Evolutionary conservation across 2,797 vertebrate genomes (phyloP).

Genomic region (Sparus aurata): DNA sequence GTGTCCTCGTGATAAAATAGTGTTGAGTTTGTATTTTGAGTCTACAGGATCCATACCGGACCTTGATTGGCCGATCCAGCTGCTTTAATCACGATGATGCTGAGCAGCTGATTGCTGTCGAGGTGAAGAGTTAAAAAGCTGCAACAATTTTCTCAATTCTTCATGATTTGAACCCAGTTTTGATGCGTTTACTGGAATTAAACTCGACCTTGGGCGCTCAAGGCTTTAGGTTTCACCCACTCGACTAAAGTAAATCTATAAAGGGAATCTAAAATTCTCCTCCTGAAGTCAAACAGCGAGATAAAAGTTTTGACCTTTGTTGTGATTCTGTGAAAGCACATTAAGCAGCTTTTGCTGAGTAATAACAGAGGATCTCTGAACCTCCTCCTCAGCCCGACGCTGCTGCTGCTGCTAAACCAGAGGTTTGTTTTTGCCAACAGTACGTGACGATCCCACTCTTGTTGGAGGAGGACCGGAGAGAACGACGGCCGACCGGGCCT

Average conservation of each 20-base stretch:
- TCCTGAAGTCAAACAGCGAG: not conserved
- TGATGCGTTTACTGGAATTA: not conserved
- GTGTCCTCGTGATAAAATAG: too few relatives aligned
- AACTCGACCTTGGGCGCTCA: too few relatives aligned
- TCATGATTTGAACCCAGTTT: not conserved
- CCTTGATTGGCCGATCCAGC: not conserved
- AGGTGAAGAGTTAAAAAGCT: not conserved
- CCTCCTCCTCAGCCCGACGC: slow-evolving; percentile 50
- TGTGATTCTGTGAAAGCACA: not conserved
- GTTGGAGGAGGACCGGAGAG: slow-evolving; percentile 44
- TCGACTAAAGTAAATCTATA: not conserved
- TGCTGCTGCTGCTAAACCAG: slow-evolving; percentile 22
- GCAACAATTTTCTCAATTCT: not conserved
- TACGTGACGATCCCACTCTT: slow-evolving; percentile 32
- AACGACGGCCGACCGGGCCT: not conserved
- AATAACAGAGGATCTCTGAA: slow-evolving; percentile 18
- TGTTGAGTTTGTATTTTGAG: not conserved
- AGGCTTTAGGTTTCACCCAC: not conserved
- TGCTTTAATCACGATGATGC: not conserved
- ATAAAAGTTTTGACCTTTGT: slow-evolving; percentile 7
- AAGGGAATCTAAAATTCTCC: not conserved
- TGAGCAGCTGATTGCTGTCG: not conserved
- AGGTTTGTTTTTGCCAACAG: slow-evolving; percentile 45
- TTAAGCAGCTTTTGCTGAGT: slow-evolving; percentile 19
- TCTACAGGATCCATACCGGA: not conserved